Percentiles rank a stretch among this genome's conserved stretches.
These are phyloP conservation scores for Drosophila pectinifera DNA, from an alignment of 1,140 invertebrate species.

Conservation along the genomic window DNA sequence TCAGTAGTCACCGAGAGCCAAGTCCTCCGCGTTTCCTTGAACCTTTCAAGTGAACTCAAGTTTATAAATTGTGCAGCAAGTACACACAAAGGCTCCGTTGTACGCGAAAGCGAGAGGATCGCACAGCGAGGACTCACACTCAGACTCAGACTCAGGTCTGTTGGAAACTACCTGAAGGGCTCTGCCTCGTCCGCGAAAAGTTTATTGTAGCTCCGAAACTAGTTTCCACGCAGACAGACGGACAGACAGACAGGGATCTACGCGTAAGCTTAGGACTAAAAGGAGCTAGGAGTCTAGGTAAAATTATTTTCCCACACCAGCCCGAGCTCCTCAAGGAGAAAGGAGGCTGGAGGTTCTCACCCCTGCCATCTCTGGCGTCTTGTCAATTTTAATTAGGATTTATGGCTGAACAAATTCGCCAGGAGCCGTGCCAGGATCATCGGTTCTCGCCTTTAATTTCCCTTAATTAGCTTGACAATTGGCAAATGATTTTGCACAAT, in stretches of 20 bases:
- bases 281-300: slow-evolving; percentile 30
- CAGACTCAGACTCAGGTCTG: slow-evolving; percentile 49
- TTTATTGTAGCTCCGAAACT: slow-evolving; percentile 52
- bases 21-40: slow-evolving; percentile 68
- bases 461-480: slow-evolving; percentile 77
- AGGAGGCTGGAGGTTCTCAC: slow-evolving; percentile 19
- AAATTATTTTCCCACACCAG: slow-evolving; percentile 71
- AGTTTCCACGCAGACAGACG: slow-evolving; percentile 23
- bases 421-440: background rate
- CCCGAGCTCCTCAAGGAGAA: slow-evolving; percentile 9
- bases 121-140: slow-evolving; percentile 1
- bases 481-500: slow-evolving; percentile 73
- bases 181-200: slow-evolving; percentile 11
- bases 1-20: slow-evolving; percentile 9
- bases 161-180: slow-evolving; percentile 59
- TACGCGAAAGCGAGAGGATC: background rate
- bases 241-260: slow-evolving; percentile 3
- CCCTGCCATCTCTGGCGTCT: slow-evolving; percentile 30
- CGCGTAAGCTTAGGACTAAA: slow-evolving; percentile 30
- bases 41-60: slow-evolving; percentile 83
- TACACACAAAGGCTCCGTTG: slow-evolving; percentile 47
- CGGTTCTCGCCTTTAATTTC: slow-evolving; percentile 22
- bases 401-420: slow-evolving; percentile 58
- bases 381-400: slow-evolving; percentile 81
- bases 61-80: slow-evolving; percentile 81